Base-by-base conservation (phyloP, 2,113 vertebrate genomes). In the Xiphophorus couchianus region DNA sequence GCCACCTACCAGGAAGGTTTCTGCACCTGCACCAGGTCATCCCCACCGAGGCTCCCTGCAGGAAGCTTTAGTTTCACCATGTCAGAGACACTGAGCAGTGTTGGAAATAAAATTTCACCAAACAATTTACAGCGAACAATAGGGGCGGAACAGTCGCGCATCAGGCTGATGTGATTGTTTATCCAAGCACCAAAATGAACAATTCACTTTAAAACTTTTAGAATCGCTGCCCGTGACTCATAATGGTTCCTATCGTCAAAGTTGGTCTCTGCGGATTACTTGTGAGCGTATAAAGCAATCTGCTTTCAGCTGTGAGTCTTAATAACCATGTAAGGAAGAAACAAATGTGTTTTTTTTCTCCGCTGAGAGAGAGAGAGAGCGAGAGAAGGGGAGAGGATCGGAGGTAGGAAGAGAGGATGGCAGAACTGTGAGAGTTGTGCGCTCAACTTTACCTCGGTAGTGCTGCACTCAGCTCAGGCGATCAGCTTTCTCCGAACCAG, bases 361-460 rank as follows among this genome's bases (percentile, higher is more conserved):
- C 54, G 11, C 63, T 15, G 62, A 9, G 62, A 11, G 35, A 70
- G 17, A 5, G 39, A 70, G 25, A 11, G 35, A 37, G 6, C 30
- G 17, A 8, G 39, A 70, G 22, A 22, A 14, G 30, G 17, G 44
- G 44, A 48, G 44, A 10, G 8, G 51, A 58, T n/a, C 25, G 51
- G 22, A 25, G 39, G 64, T 25, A 77, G 31, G 73, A 12, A 62
- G 0, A 33, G 61, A 74, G 67, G 74, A 89, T 84, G 82, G 78
- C 80, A 44, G 88, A 73, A n/a, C 69, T 69, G 39, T 42, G 67
- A 62, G 79, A 89, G 88, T 89, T 87, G 65, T 42, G 66, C 72
- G 80, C 74, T 62, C 69, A 91, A 93, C 89, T 94, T 93, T 92
- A 93, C 91, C 93, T 92, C 87, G 71, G 68, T 68, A 66, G 80